Percentiles rank a stretch among this genome's conserved stretches.
These are phyloP conservation scores for Sicus ferrugineus DNA, from an alignment of 2,888 invertebrate species.

Conservation along the genomic window DNA sequence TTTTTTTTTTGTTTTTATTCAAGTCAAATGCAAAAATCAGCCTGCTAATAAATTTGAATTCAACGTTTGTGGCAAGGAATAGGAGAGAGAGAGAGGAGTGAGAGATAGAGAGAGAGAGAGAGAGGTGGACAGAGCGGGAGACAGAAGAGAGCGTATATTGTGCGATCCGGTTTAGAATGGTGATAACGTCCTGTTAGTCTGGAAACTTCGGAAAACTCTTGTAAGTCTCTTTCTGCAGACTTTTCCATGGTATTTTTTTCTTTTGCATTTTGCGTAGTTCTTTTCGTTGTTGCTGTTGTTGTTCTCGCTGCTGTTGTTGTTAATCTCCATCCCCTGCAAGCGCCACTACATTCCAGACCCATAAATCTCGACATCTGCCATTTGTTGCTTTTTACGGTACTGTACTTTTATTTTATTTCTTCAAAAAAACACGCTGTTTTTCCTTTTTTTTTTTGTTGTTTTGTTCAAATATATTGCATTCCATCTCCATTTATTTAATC, in stretches of 20 bases:
- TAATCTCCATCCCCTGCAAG: constrained; percentile 1
- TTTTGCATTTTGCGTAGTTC: not conserved
- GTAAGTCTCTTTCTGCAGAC: too few species aligned
- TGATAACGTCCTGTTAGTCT: too few species aligned
- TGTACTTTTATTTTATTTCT: not conserved
- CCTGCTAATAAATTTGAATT: constrained; percentile 15
- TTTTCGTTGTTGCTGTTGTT: not conserved
- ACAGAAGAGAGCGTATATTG: not conserved
- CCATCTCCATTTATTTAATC: too few species aligned
- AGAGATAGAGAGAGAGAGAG: too few species aligned
- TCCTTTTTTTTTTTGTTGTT: constrained; percentile 9
- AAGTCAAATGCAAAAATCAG: not conserved
- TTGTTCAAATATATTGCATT: constrained; percentile 7
- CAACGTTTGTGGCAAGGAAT: not conserved
- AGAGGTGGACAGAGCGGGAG: not conserved
- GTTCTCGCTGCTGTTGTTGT: too few species aligned
- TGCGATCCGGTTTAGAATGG: too few species aligned
- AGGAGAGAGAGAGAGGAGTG: too few species aligned
- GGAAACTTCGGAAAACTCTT: too few species aligned
- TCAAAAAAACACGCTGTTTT: not conserved
- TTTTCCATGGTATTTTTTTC: not conserved
- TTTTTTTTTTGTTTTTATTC: too few species aligned
- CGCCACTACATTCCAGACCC: constrained; percentile 8
- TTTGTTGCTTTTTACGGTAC: too few species aligned
- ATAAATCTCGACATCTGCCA: constrained; percentile 17